Conservation (phyloP, 2,113 vertebrate genomes). For the Xenopus laevis region DNA sequence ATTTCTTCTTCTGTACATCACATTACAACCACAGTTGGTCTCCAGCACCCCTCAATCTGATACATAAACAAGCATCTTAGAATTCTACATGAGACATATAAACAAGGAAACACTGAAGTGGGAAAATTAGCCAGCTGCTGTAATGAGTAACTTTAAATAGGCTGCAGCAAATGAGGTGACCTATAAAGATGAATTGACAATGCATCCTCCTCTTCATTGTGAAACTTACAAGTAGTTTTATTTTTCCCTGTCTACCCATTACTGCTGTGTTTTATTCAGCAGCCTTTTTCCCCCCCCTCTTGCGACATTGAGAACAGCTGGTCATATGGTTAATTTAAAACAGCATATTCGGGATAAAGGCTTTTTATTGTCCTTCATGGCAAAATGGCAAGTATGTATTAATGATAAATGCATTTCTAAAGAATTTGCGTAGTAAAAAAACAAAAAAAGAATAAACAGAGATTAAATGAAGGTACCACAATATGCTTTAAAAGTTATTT, state of each 20-base stretch:
- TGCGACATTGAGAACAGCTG: conserved; percentile 21
- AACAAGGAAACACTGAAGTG: conserved; percentile 13
- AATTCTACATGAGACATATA: background rate
- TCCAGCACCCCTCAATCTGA: conserved; percentile 12
- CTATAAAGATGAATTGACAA: background rate
- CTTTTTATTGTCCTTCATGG: background rate
- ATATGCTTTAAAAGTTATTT: too few relatives aligned
- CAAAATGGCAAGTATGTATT: too few relatives aligned
- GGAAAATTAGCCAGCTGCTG: conserved; percentile 12
- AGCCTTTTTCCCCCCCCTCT: background rate
- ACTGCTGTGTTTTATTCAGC: background rate
- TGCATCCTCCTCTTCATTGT: background rate
- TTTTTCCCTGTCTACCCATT: too few relatives aligned
- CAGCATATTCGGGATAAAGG: background rate
- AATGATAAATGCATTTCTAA: too few relatives aligned
- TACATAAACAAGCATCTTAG: conserved; percentile 24
- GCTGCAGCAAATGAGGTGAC: background rate
- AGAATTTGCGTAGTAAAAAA: too few relatives aligned
- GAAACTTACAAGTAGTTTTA: too few relatives aligned
- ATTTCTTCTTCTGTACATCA: conserved; percentile 10
- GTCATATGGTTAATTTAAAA: conserved; percentile 13
- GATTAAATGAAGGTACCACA: too few relatives aligned
- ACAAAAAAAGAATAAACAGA: too few relatives aligned
- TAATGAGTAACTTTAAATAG: conserved; percentile 19
- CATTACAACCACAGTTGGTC: conserved; percentile 21